Evolutionary conservation across 2,113 vertebrate species (phyloP), one percentile per base, ranked within the genome.

Genomic region (Ophthalmolycus amberensis): DNA sequence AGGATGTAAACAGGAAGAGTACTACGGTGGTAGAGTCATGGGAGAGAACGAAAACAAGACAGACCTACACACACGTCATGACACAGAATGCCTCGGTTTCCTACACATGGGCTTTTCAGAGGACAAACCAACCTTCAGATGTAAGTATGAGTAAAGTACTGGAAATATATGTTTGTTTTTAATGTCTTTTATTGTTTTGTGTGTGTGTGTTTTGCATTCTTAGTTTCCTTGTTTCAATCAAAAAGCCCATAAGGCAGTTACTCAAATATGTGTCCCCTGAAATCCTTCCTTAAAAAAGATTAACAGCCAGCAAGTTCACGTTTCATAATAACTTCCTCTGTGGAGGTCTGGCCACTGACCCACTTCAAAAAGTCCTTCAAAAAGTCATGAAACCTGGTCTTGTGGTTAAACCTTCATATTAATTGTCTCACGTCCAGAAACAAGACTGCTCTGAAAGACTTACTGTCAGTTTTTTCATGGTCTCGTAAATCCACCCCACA

Each of bases 101-200:
- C 0, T 99, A 97, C 92, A 99, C 98, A 0, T 99, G 98, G 98
- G 98, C 98, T 44, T 99, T 99, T 88, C 98, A 99, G 93, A 97
- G 97, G 88, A 97, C 97, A 38, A 99, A 96, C 1, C 96, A 96
- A 48, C 96, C 96, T 12, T 96, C 96, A 84, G 97, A 97, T 81
- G 98, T 99, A 94, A 97, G 97, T 95, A 83, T 3, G 25, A 40
- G 44, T 66, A 18, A 1, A 34, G 2, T 48, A 3, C 22, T 46
- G 20, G 15, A 42, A 27, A 27, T 66, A 27, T 44, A 27, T 64
- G 14, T 29, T 38, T 37, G 9, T 11, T 6, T 15, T 48, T 29
- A 59, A 12, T n/a, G n/a, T 25, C n/a, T 5, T 4, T 10, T 27
- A 15, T 18, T 42, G 4, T 66, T 25, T 54, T 63, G 34, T 63